Evolutionary conservation across 2,888 invertebrate species (phyloP).

Genomic region (Tinea pellionella): DNA sequence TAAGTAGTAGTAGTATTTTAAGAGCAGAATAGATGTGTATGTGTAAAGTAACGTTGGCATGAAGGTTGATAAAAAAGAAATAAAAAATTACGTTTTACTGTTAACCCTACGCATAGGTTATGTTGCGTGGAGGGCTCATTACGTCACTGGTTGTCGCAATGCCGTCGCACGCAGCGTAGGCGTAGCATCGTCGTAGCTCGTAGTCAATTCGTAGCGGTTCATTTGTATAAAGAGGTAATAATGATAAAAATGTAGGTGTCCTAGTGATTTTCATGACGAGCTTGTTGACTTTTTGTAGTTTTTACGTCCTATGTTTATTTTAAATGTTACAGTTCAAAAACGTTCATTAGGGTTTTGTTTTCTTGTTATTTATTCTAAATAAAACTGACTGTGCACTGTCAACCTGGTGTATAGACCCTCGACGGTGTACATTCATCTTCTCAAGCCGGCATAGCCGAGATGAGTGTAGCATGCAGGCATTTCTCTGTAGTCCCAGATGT

Average conservation of each 20-base stretch:
- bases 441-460: too few species aligned
- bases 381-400: too few species aligned
- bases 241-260: not conserved
- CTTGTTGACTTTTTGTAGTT: not conserved
- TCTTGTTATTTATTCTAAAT: too few species aligned
- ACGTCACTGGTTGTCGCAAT: slow-evolving; percentile 49
- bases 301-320: not conserved
- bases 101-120: slow-evolving; percentile 10
- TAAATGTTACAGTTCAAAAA: not conserved
- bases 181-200: slow-evolving; percentile 6
- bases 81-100: not conserved
- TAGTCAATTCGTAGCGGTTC: not conserved
- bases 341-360: too few species aligned
- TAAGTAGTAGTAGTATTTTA: too few species aligned
- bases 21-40: too few species aligned
- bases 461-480: too few species aligned
- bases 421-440: too few species aligned
- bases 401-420: too few species aligned
- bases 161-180: slow-evolving; percentile 22
- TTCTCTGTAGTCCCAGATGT: too few species aligned
- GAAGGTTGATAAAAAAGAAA: too few species aligned
- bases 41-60: too few species aligned
- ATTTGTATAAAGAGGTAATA: not conserved
- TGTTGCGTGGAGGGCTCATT: slow-evolving; percentile 20
- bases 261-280: not conserved